phyloP scores from a whole-genome alignment of 2,113 vertebrate genomes.

The Cyrtonyx montezumae region DNA sequence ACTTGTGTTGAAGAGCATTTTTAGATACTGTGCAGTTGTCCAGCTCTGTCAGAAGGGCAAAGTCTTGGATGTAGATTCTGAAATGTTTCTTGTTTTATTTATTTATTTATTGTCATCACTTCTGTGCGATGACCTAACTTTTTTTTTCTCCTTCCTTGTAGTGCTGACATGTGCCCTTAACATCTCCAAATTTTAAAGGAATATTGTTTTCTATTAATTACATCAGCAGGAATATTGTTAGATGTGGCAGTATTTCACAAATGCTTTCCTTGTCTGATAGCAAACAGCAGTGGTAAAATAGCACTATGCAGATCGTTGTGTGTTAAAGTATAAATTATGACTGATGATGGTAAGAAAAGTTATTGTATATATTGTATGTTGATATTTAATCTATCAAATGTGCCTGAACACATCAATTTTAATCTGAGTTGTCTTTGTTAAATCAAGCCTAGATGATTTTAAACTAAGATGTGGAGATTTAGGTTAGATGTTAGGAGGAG shows the following conservation, averaged over 20 bases:
- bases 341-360: background rate
- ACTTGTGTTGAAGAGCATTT: conserved; percentile 14
- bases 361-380: background rate
- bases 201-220: background rate
- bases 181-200: background rate
- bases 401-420: background rate
- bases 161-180: background rate
- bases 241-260: background rate
- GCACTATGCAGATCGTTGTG: background rate
- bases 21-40: conserved; percentile 42
- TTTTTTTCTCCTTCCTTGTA: background rate
- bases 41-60: conserved; percentile 15
- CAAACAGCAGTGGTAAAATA: background rate
- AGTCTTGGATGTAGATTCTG: background rate
- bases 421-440: background rate
- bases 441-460: background rate
- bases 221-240: background rate
- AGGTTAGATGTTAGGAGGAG: too few species aligned
- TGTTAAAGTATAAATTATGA: background rate
- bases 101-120: background rate
- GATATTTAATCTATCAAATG: background rate
- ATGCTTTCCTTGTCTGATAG: background rate
- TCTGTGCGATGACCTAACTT: background rate
- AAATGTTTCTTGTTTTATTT: background rate
- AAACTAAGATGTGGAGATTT: too few species aligned